These are phyloP conservation scores for Andrena praecox DNA, from an alignment of 2,888 invertebrate genomes.

Conservation along the genomic window DNA sequence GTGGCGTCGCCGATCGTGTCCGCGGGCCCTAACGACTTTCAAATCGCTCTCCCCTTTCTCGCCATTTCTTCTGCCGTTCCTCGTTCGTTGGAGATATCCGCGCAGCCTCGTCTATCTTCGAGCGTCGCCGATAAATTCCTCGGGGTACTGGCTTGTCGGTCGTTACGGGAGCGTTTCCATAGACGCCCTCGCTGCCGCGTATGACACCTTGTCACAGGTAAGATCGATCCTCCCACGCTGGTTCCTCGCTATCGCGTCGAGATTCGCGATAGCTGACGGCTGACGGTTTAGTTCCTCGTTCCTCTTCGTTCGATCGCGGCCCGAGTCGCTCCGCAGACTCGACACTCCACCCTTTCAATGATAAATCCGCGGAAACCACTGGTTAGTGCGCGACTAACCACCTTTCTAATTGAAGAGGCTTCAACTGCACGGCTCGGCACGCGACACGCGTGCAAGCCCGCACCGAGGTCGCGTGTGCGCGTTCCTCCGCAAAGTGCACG, in stretches of 20 bases:
- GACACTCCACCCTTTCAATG: not conserved
- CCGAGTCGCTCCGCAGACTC: not conserved
- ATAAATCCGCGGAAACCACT: not conserved
- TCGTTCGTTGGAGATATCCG: slow-evolving; percentile 23
- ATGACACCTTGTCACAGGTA: not conserved
- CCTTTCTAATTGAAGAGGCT: slow-evolving; percentile 43
- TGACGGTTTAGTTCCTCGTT: not conserved
- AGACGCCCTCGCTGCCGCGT: not conserved
- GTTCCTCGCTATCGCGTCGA: not conserved
- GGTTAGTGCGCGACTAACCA: slow-evolving; percentile 47
- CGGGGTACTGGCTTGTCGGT: not conserved
- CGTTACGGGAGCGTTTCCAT: slow-evolving; percentile 10
- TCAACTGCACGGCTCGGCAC: slow-evolving; percentile 55
- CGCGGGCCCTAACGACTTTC: slow-evolving; percentile 43
- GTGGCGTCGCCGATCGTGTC: slow-evolving; percentile 52
- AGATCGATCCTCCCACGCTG: slow-evolving; percentile 4
- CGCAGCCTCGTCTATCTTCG: slow-evolving; percentile 21
- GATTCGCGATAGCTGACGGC: not conserved
- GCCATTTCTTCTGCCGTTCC: not conserved
- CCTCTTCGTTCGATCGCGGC: not conserved
- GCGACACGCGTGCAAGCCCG: slow-evolving; percentile 57
- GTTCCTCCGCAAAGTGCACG: slow-evolving; percentile 59
- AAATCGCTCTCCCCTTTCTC: slow-evolving; percentile 4
- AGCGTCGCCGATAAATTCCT: slow-evolving; percentile 39
- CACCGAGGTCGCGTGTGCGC: slow-evolving; percentile 25